Evolutionary conservation across 2,113 vertebrate genomes (phyloP).

Genomic region (Antechinus stuartii): DNA sequence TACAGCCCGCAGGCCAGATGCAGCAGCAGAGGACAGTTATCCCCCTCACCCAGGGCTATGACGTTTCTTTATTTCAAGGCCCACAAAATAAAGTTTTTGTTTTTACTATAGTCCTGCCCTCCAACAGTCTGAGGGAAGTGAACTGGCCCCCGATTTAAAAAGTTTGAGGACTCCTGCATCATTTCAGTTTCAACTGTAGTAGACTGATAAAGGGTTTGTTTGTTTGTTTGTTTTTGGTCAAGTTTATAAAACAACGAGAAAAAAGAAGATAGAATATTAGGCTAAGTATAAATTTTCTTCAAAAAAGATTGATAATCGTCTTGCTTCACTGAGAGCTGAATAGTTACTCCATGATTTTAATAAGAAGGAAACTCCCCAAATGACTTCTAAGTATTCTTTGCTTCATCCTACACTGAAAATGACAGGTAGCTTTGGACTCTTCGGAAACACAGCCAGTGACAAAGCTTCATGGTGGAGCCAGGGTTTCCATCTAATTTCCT

Average conservation of each 20-base stretch:
- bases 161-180: too few species aligned
- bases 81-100: too few species aligned
- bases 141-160: too few species aligned
- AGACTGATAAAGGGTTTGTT: background rate
- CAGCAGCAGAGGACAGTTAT: too few species aligned
- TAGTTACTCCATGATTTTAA: background rate
- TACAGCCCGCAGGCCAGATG: too few species aligned
- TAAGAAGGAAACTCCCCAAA: background rate
- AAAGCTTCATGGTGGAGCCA: background rate
- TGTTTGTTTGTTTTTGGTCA: background rate
- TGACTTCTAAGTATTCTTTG: background rate
- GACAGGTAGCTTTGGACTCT: background rate
- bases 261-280: background rate
- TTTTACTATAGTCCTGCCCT: too few species aligned
- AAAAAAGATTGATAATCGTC: background rate
- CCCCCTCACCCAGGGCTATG: too few species aligned
- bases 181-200: background rate
- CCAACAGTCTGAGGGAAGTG: too few species aligned
- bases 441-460: background rate
- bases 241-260: background rate
- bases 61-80: too few species aligned
- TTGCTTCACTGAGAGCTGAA: background rate
- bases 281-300: background rate
- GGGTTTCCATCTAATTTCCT: background rate
- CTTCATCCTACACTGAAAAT: background rate